These are phyloP conservation scores for Thaleichthys pacificus DNA, from an alignment of 2,797 vertebrate species.

Conservation along the genomic window DNA sequence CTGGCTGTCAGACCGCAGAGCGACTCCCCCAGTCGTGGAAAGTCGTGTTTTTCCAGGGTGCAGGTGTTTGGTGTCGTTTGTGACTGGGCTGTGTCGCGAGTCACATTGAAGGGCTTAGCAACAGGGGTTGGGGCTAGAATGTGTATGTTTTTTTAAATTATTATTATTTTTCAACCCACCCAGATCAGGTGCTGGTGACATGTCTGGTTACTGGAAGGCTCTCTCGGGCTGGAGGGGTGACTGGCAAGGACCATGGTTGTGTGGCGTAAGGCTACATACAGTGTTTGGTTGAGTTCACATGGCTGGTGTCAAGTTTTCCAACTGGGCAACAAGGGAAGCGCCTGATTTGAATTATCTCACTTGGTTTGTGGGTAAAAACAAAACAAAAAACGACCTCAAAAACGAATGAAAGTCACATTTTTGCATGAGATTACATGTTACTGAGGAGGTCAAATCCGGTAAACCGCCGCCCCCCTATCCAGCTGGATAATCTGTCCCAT, in stretches of 20 bases:
- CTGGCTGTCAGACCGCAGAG: conserved; percentile 40
- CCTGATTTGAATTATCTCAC: conserved; percentile 32
- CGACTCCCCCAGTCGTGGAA: conserved; percentile 38
- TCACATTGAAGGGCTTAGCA: conserved; percentile 48
- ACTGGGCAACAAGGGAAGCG: conserved; percentile 31
- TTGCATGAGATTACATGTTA: conserved; percentile 44
- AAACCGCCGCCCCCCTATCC: conserved; percentile 29
- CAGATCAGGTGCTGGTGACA: conserved; percentile 1
- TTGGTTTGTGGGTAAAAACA: neutral
- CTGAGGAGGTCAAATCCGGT: conserved; percentile 52
- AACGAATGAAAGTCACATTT: conserved; percentile 24
- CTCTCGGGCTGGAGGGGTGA: conserved; percentile 37
- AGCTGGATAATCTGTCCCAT: conserved; percentile 35
- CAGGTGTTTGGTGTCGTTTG: conserved; percentile 61
- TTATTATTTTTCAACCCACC: conserved; percentile 11
- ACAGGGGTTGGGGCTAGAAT: conserved; percentile 41
- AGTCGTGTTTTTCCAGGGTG: conserved; percentile 37
- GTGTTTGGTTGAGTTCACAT: conserved; percentile 47
- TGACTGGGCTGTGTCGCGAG: conserved; percentile 41
- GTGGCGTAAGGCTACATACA: conserved; percentile 42
- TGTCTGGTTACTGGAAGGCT: conserved; percentile 40
- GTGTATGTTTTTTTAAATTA: conserved; percentile 26
- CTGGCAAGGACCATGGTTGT: conserved; percentile 47
- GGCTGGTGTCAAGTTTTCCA: conserved; percentile 41
- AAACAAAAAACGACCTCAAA: no score